Conservation (phyloP, 2,113 vertebrate species). For the Dissostichus mawsoni region DNA sequence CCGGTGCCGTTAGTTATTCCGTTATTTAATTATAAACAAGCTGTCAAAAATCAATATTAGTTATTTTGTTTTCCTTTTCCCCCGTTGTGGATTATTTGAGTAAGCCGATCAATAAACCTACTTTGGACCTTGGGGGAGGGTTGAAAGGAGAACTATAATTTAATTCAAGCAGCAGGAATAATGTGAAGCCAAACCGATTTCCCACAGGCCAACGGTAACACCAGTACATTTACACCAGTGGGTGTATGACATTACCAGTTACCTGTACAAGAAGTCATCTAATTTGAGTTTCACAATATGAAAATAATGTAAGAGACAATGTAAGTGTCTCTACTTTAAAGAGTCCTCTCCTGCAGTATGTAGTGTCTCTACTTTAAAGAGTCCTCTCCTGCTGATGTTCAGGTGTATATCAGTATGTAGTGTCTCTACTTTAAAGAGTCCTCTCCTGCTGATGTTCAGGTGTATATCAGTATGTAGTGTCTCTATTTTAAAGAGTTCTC, state of each 20-base stretch:
- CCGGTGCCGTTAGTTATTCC: conserved; percentile 34
- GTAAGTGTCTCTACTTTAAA: no score
- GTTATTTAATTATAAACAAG: conserved; percentile 64
- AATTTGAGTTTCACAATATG: no score
- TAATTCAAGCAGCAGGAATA: conserved; percentile 68
- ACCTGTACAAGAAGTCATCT: no score
- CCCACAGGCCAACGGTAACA: conserved; percentile 35
- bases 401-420: no score
- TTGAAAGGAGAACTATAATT: conserved; percentile 68
- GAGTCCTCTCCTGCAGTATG: no score
- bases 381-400: no score
- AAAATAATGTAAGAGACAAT: no score
- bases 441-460: no score
- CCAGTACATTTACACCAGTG: neutral
- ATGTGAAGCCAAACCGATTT: conserved; percentile 62
- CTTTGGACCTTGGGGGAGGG: conserved; percentile 51
- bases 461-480: no score
- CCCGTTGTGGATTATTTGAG: conserved; percentile 50
- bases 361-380: no score
- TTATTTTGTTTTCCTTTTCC: conserved; percentile 51
- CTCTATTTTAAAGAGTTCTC: no score
- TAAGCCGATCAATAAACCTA: conserved; percentile 69
- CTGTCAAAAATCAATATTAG: conserved; percentile 70
- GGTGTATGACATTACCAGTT: neutral
- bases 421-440: no score